Evolutionary conservation across 2,888 invertebrate genomes (phyloP).

Genomic region (Chouioia cunea): DNA sequence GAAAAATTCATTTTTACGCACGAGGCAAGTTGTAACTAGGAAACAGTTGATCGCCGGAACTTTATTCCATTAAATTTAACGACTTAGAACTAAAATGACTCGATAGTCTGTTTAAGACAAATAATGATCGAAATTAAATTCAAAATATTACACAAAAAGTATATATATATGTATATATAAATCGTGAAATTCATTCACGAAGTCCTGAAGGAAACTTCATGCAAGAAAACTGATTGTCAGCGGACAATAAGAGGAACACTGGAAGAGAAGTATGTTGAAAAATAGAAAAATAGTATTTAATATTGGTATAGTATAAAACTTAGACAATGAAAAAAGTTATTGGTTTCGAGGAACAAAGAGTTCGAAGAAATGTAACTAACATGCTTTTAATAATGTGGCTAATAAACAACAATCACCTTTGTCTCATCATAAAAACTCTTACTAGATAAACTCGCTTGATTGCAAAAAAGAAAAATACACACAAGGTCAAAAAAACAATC

Average conservation of each 20-base stretch:
- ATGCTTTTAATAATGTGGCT: constrained; percentile 36
- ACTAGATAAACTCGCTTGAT: constrained; percentile 31
- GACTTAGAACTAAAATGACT: constrained; percentile 44
- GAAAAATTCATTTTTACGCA: constrained; percentile 53
- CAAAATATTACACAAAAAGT: constrained; percentile 16
- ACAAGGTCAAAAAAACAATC: constrained; percentile 25
- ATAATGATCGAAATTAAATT: constrained; percentile 34
- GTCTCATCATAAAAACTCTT: constrained; percentile 19
- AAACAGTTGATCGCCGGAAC: constrained; percentile 58
- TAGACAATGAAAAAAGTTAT: constrained; percentile 20
- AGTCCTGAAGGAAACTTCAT: constrained; percentile 29
- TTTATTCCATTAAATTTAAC: constrained; percentile 45
- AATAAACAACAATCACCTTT: constrained; percentile 33
- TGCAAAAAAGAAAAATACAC: constrained; percentile 35
- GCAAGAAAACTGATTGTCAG: constrained; percentile 34
- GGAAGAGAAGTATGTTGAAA: constrained; percentile 39
- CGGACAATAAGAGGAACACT: constrained; percentile 39
- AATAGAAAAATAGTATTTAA: constrained; percentile 33
- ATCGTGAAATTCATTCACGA: constrained; percentile 26
- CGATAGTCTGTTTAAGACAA: constrained; percentile 40
- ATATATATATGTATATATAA: constrained; percentile 38
- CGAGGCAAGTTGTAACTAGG: constrained; percentile 62
- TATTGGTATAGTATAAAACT: constrained; percentile 32
- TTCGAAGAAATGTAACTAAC: constrained; percentile 20
- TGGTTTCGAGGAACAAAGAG: constrained; percentile 30